phyloP scores from a whole-genome alignment of 1,140 invertebrate genomes.

The Phocides pigmalion region DNA sequence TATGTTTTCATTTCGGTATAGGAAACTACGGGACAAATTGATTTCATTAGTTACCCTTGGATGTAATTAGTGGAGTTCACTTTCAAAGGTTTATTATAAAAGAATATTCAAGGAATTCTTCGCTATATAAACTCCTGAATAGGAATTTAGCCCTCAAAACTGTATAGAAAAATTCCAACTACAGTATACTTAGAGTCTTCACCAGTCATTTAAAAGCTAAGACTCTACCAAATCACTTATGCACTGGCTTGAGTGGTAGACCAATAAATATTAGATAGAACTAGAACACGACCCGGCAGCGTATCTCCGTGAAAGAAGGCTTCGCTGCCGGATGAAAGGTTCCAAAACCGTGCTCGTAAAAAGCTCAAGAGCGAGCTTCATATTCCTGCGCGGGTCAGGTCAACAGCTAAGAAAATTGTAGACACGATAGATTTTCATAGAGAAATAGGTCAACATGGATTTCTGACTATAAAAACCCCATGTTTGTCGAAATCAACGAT shows the following conservation, averaged over 20 bases:
- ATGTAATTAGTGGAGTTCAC: no score
- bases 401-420: slow-evolving; percentile 14
- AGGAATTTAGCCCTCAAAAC: no score
- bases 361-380: slow-evolving; percentile 9
- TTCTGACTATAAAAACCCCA: not conserved
- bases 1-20: no score
- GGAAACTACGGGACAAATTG: no score
- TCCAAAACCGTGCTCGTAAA: slow-evolving; percentile 10
- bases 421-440: not conserved
- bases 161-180: no score
- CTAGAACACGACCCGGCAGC: slow-evolving; percentile 9
- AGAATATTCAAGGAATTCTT: no score
- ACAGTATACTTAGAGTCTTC: no score
- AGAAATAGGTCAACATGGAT: not conserved
- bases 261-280: slow-evolving; percentile 24
- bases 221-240: slow-evolving; percentile 11
- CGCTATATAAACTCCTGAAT: no score
- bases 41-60: no score
- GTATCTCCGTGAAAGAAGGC: slow-evolving; percentile 1
- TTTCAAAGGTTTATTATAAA: no score
- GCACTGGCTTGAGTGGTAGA: not conserved
- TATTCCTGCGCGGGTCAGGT: slow-evolving; percentile 6
- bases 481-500: not conserved
- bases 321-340: slow-evolving; percentile 11
- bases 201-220: not conserved